These are phyloP conservation scores for Sminthurides aquaticus DNA, from an alignment of 2,888 invertebrate species.

Conservation along the genomic window DNA sequence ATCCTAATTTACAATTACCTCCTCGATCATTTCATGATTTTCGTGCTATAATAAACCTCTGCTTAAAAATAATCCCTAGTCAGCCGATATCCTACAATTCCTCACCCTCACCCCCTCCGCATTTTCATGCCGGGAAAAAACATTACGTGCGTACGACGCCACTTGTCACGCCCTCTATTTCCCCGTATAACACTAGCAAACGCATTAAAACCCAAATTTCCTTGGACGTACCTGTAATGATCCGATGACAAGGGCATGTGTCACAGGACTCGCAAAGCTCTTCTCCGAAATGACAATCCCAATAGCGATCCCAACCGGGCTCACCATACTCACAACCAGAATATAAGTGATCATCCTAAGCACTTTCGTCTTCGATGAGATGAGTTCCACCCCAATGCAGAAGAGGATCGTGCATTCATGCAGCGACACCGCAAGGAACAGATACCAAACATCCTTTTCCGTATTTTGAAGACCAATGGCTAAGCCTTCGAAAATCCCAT, in stretches of 20 bases:
- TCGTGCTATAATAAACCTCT: too few species aligned
- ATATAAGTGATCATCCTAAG: slow-evolving; percentile 49
- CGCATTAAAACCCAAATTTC: too few species aligned
- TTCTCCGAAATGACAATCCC: slow-evolving; percentile 50
- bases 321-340: slow-evolving; percentile 50
- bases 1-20: too few species aligned
- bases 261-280: slow-evolving; percentile 46
- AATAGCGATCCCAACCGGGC: slow-evolving; percentile 51
- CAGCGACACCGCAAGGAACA: slow-evolving; percentile 52
- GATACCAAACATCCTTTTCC: slow-evolving; percentile 50
- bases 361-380: slow-evolving; percentile 48
- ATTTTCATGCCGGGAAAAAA: too few species aligned
- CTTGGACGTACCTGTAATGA: slow-evolving; percentile 41
- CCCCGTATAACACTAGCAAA: too few species aligned
- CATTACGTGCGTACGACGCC: too few species aligned
- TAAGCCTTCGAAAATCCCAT: slow-evolving; percentile 54
- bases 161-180: too few species aligned
- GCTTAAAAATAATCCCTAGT: too few species aligned
- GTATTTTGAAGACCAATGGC: slow-evolving; percentile 52
- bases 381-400: slow-evolving; percentile 52
- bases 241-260: slow-evolving; percentile 48
- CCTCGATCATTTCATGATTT: too few species aligned
- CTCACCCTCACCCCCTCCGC: too few species aligned
- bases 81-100: too few species aligned
- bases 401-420: slow-evolving; percentile 54